Conservation (phyloP, 2,888 invertebrate species). For the Adelognathus sp. region DNA sequence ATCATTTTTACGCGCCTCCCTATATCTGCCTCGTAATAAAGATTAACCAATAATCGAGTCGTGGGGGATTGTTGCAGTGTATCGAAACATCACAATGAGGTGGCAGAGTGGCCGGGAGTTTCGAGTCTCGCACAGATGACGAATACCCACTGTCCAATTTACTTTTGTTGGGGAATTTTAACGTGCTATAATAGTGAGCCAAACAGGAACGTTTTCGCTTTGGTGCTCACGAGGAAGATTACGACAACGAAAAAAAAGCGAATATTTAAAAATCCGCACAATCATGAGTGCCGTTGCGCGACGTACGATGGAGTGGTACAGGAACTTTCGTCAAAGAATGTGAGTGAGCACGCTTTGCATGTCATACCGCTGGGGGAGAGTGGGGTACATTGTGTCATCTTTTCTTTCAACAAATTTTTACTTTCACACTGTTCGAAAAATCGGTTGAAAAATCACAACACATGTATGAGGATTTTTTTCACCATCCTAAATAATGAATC, state of each 20-base stretch:
- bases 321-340: conserved; percentile 40
- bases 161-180: neutral
- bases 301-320: conserved; percentile 45
- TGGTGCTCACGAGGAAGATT: no score
- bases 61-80: conserved; percentile 5
- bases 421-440: no score
- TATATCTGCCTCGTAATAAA: neutral
- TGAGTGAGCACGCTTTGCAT: neutral
- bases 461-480: no score
- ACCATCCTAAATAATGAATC: no score
- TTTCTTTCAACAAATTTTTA: no score
- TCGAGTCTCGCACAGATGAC: conserved; percentile 36
- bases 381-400: no score
- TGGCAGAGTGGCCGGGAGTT: conserved; percentile 16
- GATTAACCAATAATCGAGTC: neutral
- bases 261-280: neutral
- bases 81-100: conserved; percentile 27
- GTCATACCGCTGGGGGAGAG: no score
- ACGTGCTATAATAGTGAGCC: neutral
- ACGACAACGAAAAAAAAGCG: neutral
- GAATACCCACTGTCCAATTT: neutral
- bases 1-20: neutral
- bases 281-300: neutral
- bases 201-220: neutral
- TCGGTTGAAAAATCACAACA: no score